Evolutionary conservation across 1,140 invertebrate genomes (phyloP), one percentile per base, ranked within the genome.

Genomic region (Pachyrhynchus sulphureomaculatus): DNA sequence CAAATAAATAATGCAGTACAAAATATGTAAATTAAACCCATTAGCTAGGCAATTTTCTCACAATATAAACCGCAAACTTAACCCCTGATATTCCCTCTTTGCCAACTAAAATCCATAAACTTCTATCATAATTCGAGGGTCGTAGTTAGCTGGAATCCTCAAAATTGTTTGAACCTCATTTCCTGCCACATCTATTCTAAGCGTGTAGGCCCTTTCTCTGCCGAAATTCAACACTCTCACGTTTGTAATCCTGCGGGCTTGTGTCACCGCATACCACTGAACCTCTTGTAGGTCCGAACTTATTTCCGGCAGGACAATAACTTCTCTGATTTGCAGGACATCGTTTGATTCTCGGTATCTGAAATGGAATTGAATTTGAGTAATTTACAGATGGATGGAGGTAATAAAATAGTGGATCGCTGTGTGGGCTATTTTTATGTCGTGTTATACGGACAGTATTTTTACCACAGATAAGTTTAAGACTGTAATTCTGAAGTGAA

Each of bases 51-150:
- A n/a, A 2, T 2, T 39, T 39, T 39, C 1, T 6, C 26, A 6
- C 26, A 29, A 9, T 9, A 29, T 29, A 29, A 29, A 29, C 26
- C 26, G 5, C 26, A 29, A 10, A 29, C 12, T 29, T 29, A 6
- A 10, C 8, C 26, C 26, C 12, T 29, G 6, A 29, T 29, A 29
- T 37, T 37, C 34, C n/a, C 12, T 13, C 15, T 10, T 45, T 26
- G 10, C n/a, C 20, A 20, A 4, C 34, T 55, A 63, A 63, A 49
- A 56, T 33, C 65, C 65, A 37, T 66, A 66, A 34, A 63, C 54
- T 33, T 66, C 65, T 44, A 66, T 66, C 42, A 66, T 41, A 39
- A 66, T 37, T 44, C 60, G 54, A 1, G 65, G 65, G 55, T 66
- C 60, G 34, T 42, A 37, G 32, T 44, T 26, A 13, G 65, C 15